Percentiles rank a stretch among this genome's conserved stretches.
Evolutionary conservation across 2,113 vertebrate species (phyloP).

Genomic region (Cromileptes altivelis): DNA sequence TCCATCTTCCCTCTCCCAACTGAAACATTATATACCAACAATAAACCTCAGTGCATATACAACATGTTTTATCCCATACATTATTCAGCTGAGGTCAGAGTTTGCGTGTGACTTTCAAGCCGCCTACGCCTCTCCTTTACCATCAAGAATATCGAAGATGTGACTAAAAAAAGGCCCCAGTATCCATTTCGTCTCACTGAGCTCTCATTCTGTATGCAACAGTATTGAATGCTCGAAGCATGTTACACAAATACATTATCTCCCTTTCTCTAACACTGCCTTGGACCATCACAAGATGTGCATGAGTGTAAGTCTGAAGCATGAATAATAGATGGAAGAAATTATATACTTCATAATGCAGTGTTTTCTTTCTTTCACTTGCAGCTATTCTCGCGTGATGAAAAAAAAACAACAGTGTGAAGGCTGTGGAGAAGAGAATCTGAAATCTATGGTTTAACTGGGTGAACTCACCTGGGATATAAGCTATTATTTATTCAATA

Average conservation of each 20-base stretch:
- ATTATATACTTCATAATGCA: conserved; percentile 67
- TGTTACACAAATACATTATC: conserved; percentile 54
- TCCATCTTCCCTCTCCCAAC: not conserved
- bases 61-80: not conserved
- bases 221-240: conserved; percentile 33
- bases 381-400: conserved; percentile 69
- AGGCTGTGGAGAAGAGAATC: conserved; percentile 12
- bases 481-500: conserved; percentile 70
- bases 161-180: conserved; percentile 33
- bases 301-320: conserved; percentile 42
- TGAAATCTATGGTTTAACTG: conserved; percentile 54
- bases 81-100: conserved; percentile 32
- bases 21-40: not conserved
- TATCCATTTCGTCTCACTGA: conserved; percentile 54
- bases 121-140: not conserved
- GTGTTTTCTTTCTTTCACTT: conserved; percentile 62
- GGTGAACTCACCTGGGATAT: conserved; percentile 58
- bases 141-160: conserved; percentile 28
- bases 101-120: conserved; percentile 18
- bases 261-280: conserved; percentile 19
- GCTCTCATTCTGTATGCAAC: conserved; percentile 18
- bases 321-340: conserved; percentile 74
- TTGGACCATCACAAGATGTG: conserved; percentile 47
- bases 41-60: not conserved
- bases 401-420: conserved; percentile 18